Evolutionary conservation across 2,888 invertebrate species (phyloP).

Genomic region (Drosophila anceps): DNA sequence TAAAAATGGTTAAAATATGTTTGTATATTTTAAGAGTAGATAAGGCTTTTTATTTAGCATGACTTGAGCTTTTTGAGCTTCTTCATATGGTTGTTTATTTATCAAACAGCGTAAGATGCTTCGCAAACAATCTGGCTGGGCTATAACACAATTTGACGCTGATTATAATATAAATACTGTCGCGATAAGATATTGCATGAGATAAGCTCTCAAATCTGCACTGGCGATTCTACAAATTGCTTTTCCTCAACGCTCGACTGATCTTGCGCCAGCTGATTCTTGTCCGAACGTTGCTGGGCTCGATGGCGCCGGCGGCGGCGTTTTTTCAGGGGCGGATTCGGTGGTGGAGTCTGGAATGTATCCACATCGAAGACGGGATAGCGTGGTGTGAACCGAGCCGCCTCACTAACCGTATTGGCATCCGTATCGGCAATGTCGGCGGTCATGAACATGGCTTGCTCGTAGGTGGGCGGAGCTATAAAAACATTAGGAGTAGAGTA

Average conservation of each 20-base stretch:
- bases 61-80: slow-evolving; percentile 20
- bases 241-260: slow-evolving; percentile 22
- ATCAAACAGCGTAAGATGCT: slow-evolving; percentile 28
- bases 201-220: slow-evolving; percentile 65
- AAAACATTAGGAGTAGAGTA: not conserved
- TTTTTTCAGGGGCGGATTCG: slow-evolving; percentile 76
- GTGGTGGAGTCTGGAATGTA: slow-evolving; percentile 71
- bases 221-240: slow-evolving; percentile 70
- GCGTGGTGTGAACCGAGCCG: slow-evolving; percentile 81
- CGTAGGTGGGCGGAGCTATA: slow-evolving; percentile 84
- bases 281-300: slow-evolving; percentile 42
- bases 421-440: slow-evolving; percentile 82
- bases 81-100: slow-evolving; percentile 48
- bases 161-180: slow-evolving; percentile 59
- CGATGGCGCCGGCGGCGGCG: slow-evolving; percentile 62
- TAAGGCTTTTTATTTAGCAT: not conserved
- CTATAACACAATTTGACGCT: slow-evolving; percentile 21
- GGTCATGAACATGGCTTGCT: slow-evolving; percentile 84
- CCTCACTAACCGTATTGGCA: slow-evolving; percentile 73
- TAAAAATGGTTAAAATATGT: not conserved
- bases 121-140: slow-evolving; percentile 18
- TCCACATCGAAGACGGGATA: slow-evolving; percentile 84
- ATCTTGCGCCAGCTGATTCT: slow-evolving; percentile 13
- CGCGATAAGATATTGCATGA: slow-evolving; percentile 58
- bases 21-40: not conserved